Base-by-base conservation (phyloP, 2,888 invertebrate genomes). In the Aphidius colemani region DNA sequence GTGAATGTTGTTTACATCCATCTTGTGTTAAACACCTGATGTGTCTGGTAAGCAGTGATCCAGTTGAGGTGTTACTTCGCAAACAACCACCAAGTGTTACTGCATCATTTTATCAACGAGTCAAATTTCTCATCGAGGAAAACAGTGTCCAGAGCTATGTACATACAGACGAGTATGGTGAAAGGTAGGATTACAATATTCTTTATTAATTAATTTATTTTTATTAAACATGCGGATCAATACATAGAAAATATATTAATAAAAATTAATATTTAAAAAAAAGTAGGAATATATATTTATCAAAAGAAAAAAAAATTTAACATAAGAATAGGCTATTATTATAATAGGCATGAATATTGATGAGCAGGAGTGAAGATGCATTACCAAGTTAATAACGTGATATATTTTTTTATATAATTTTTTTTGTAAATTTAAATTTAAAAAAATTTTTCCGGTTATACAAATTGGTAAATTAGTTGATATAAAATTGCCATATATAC, bases 61-160 rank as follows among this genome's bases (percentile, higher is more conserved):
- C 99, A 0, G 94, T 95, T 13, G 97, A 98, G 83, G 97, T 99
- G 11, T 87, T 99, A 44, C 88, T 98, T 7, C 88, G 97, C 61
- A 97, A 98, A 84, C 96, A 98, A 78, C 96, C 98, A 1, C 96
- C 97, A 3, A 94, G 95, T 50, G 95, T 96, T 73, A 97, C 97
- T 39, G 96, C 97, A 4, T 96, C 96, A 44, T 99, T 99, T 86
- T 96, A 96, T 82, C 96, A 98, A 82, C 89, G 97, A 63, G 96
- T 98, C 84, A 94, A 95, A 83, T 99, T 99, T 85, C 90, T 99
- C 73, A 95, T 99, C 71, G 98, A 98, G 85, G 96, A 98, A 83
- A 96, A 97, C 84, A 96, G 96, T 70, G 97, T 98, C 66, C 99
- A 99, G 85, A 96, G 95, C 79, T 98, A 98, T 85, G 96, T 98